Conservation (phyloP, 2,888 invertebrate genomes). For the Linyphia triangularis region DNA sequence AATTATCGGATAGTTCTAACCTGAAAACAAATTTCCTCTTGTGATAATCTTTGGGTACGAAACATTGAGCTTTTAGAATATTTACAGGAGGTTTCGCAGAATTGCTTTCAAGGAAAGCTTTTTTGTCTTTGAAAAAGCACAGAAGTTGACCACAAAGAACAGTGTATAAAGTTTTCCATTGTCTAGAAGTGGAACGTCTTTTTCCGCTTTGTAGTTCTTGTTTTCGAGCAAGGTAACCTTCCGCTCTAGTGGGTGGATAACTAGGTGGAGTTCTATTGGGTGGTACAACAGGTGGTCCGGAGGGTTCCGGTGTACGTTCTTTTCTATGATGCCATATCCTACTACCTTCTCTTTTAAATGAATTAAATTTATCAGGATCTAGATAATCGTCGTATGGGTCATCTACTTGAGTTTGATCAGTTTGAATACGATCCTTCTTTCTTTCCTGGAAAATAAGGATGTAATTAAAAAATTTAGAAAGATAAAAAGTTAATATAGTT, state of each 20-base stretch:
- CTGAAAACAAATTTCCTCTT: slow-evolving; percentile 97
- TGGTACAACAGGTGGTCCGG: slow-evolving; percentile 2
- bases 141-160: slow-evolving; percentile 97
- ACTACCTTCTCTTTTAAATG: slow-evolving; percentile 23
- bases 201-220: slow-evolving; percentile 95
- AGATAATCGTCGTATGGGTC: slow-evolving; percentile 43
- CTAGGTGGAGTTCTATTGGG: slow-evolving; percentile 80
- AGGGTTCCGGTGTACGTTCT: slow-evolving; percentile 77
- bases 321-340: slow-evolving; percentile 9
- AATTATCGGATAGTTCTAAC: slow-evolving; percentile 90
- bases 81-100: slow-evolving; percentile 92
- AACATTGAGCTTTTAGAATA: slow-evolving; percentile 86
- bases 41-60: slow-evolving; percentile 93
- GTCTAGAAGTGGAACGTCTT: slow-evolving; percentile 94
- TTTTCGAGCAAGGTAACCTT: slow-evolving; percentile 94
- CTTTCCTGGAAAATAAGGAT: slow-evolving; percentile 82
- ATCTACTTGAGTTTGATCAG: slow-evolving; percentile 82
- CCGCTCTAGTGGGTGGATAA: slow-evolving; percentile 95
- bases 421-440: slow-evolving; percentile 86
- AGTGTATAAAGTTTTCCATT: slow-evolving; percentile 96
- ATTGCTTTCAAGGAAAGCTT: slow-evolving; percentile 91
- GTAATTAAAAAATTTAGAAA: neutral
- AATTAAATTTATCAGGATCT: neutral
- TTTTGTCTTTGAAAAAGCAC: slow-evolving; percentile 97
- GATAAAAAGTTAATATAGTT: neutral